Conservation (phyloP, 2,113 vertebrate species). For the Falco punctatus region DNA sequence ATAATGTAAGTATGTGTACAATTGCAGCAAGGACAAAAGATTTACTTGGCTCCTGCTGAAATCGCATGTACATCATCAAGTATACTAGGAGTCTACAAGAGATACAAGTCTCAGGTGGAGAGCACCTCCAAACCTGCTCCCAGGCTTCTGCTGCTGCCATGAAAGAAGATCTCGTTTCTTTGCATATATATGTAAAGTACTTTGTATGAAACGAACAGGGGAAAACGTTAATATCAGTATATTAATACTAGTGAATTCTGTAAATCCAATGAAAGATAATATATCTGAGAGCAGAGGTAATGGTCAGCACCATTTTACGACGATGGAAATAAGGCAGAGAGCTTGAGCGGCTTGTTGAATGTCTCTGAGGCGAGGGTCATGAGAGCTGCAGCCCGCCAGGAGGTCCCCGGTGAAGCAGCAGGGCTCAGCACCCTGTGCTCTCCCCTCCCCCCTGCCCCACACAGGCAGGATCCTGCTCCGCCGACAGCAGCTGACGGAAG, state of each 20-base stretch:
- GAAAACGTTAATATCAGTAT: not conserved
- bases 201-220: not conserved
- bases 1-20: not conserved
- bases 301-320: not conserved
- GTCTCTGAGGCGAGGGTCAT: rapidly evolving
- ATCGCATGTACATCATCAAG: not conserved
- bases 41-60: not conserved
- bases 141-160: not conserved
- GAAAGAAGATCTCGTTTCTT: not conserved
- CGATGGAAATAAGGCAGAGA: not conserved
- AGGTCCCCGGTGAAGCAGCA: no score
- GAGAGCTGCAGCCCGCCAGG: not conserved
- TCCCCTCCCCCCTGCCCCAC: not conserved
- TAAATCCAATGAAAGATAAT: not conserved
- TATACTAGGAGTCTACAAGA: not conserved
- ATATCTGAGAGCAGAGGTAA: not conserved
- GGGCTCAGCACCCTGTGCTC: not conserved
- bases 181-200: not conserved
- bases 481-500: not conserved
- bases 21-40: not conserved
- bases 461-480: not conserved
- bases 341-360: not conserved
- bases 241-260: not conserved
- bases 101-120: not conserved
- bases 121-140: not conserved